Base-by-base conservation (phyloP, 2,888 invertebrate species). In the Dryococelus australis region DNA sequence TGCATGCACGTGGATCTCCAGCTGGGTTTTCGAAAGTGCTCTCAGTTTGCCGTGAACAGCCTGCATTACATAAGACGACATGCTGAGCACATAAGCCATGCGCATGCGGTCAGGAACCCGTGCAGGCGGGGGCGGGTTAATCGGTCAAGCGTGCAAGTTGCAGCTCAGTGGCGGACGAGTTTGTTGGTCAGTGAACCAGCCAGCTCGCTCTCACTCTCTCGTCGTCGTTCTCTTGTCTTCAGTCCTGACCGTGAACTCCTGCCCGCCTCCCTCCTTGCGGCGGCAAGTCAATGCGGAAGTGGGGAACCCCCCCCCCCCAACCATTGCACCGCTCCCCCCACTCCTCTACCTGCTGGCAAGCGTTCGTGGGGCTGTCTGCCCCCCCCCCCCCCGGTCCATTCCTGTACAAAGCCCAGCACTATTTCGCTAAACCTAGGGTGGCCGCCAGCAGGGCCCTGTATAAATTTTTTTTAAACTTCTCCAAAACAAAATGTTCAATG, bases 181-280 rank as follows among this genome's bases (percentile, higher is more conserved):
- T 16, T 8, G 10, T 65, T 65, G 65, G 65, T 65, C 65, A 65
- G 65, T 65, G 65, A 65, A 65, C 65, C 65, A 65, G 24, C 65
- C 65, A 65, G 16, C 20, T 65, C 6, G 65, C 65, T 65, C 65
- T 65, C 65, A 65, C 65, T 65, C 65, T 65, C 24, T 65, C 65
- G 65, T 65, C 65, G 65, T 16, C 65, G 10, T 9, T 24, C 10
- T 65, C 65, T 47, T 47, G 47, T 47, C 47, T 47, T 20, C 65
- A 65, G 65, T 16, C 65, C 65, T 65, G 65, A 65, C 65, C 65
- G 65, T 65, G 65, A 65, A 65, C 65, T 65, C 65, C 65, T 65
- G 65, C 65, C 65, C 16, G 65, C 65, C 65, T 47, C 9, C 47
- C 47, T 47, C 9, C 47, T 47, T 47, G 24, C 65, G 24, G 13